These are phyloP conservation scores for Lordiphosa clarofinis DNA, from an alignment of 1,140 invertebrate species.

Conservation along the genomic window DNA sequence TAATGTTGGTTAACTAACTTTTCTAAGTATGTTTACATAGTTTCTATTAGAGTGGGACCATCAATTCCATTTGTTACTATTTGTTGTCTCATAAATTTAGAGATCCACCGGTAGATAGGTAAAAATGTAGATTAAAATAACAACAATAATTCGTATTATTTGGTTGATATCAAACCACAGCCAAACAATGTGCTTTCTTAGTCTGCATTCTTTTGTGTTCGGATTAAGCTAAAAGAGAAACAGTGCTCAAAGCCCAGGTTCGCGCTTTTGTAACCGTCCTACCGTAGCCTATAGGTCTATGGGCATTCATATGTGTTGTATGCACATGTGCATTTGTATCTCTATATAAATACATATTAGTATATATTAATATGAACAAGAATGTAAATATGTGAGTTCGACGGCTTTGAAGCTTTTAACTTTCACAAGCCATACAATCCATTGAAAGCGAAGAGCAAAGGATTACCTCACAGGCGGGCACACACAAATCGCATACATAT, in stretches of 20 bases:
- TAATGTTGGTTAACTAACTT: too few relatives aligned
- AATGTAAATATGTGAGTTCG: not conserved
- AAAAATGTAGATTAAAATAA: too few relatives aligned
- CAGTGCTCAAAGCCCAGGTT: not conserved
- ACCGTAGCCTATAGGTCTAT: not conserved
- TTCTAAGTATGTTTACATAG: too few relatives aligned
- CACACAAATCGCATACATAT: constrained; percentile 1
- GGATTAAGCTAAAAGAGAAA: constrained; percentile 7
- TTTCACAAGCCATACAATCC: constrained; percentile 10
- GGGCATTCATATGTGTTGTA: constrained; percentile 1
- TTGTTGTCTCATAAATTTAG: too few relatives aligned
- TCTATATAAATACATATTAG: not conserved
- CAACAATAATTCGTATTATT: too few relatives aligned
- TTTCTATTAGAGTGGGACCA: too few relatives aligned
- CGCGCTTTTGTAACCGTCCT: constrained; percentile 4
- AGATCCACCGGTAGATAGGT: too few relatives aligned
- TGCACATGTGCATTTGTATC: not conserved
- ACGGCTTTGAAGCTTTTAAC: constrained; percentile 8
- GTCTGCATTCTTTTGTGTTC: constrained; percentile 10
- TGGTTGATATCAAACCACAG: not conserved
- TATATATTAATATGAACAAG: too few relatives aligned
- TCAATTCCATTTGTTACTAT: too few relatives aligned
- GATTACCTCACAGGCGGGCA: constrained; percentile 17
- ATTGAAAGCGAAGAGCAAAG: constrained; percentile 10
- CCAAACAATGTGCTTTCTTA: too few relatives aligned